Base-by-base conservation (phyloP, 2,113 vertebrate genomes). In the Sylvietta virens region DNA sequence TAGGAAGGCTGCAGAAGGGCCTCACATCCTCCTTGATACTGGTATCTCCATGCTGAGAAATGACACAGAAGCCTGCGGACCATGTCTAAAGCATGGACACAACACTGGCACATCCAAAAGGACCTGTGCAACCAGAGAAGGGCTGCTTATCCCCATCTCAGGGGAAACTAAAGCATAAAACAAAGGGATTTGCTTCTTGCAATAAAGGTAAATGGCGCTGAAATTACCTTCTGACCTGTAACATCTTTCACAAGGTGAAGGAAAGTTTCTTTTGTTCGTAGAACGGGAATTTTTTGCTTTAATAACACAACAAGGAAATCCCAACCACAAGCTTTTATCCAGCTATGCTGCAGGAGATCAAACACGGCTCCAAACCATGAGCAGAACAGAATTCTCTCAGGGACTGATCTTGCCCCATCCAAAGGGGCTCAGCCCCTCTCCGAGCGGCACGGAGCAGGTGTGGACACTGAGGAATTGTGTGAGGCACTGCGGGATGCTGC, bases 401-500 rank as follows among this genome's bases (percentile, higher is more conserved):
- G 72, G 69, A 35, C 71, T 69, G 80, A 78, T 92, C 81, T 13
- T 81, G 91, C 61, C 81, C 77, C 69, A 73, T 94, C 51, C 84
- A 35, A 76, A 82, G 0, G 6, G 74, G 71, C 76, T 80, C 13
- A 11, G 86, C 71, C 56, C 61, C 0, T 0, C 61, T 64, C 51
- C 0, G 1, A 81, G 88, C 3, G 0, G 56, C 71, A 31, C 1
- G 0, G 81, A 90, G 88, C 90, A 93, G 93, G 93, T 94, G 83
- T 90, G 86, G 95, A 93, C 88, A 95, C 81, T 82, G 33, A 80
- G 7, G 7, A 92, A 86, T 94, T 95, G 79, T 90, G 65, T 1
- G 4, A 92, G 76, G 67, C 90, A 66, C 94, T 3, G 2, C 42
- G 0, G 94, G 95, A 89, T 11, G 12, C 71, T 7, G 1, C 1